Base-by-base conservation (phyloP, 2,797 vertebrate genomes). In the Halcyon smyrnensis region DNA sequence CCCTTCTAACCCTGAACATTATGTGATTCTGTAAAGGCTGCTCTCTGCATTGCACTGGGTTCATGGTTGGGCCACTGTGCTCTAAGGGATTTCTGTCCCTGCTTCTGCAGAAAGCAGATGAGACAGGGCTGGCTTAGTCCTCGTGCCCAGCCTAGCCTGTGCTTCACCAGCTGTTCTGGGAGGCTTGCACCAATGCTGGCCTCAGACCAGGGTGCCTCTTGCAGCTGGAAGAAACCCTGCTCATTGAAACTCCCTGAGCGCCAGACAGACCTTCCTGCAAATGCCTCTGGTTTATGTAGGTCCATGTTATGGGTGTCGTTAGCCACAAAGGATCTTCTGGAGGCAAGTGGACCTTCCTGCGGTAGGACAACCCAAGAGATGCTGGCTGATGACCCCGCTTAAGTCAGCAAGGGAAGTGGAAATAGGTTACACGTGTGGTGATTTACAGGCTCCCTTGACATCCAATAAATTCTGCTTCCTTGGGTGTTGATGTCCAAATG, bases 221-320 rank as follows among this genome's bases (percentile, higher is more conserved):
- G 54, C 75, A 73, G 48, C 41, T 30, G 18, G 64, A 50, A 63
- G 30, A 73, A 78, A 7, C 9, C 20, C 15, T 1, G 11, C 39
- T 62, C 23, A 2, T 5, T 27, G 59, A 20, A 54, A 17, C 20
- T 78, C 41, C 17, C 8, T 0, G 0, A 57, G 68, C 45, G 32
- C 15, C 4, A 12, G 16, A 28, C 17, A 10, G 16, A 32, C 17
- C 51, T 75, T 37, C 56, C 36, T 56, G 46, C 41, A 36, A n/a
- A 51, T 0, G 0, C 45, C 41, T 21, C 7, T 28, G 37, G 34
- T 51, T 43, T 36, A 12, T 5, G 14, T 65, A 23, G 79, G 43
- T 73, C 69, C 1, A 1, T 15, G 4, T 30, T 37, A 37, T 0
- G 3, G 34, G 24, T 3, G 9, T 34, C 0, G 0, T 19, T 20